Base-by-base conservation (phyloP, 2,888 invertebrate species). In the Drosophila prolongata region DNA sequence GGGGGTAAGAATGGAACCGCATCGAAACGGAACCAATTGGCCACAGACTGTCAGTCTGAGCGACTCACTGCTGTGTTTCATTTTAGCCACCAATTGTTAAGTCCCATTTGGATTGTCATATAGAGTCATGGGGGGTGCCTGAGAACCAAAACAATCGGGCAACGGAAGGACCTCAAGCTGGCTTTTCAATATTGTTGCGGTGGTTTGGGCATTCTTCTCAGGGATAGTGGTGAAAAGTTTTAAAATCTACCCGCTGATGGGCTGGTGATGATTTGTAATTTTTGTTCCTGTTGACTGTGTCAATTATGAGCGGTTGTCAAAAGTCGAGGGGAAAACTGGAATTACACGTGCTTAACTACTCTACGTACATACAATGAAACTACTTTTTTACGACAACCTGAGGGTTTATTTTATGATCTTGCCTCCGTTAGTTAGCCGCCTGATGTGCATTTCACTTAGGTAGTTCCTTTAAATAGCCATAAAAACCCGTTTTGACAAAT, bases 261-360 rank as follows among this genome's bases (percentile, higher is more conserved):
- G 35, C 14, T 35, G 67, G 75, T 75, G 78, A 84, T 70, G 66
- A 77, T 57, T 80, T 56, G 86, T 68, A 64, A 77, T 75, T 83
- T 58, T 60, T 75, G 67, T 76, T 76, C 76, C 34, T 82, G 79
- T 56, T 66, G 47, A 71, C 62, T 78, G 44, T 70, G 40, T 62
- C 59, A 59, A 83, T 82, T 87, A 67, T 61, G 40, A 49, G 54
- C 42, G 78, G 52, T 40, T 75, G 69, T 80, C 72, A 60, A 27
- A 66, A 49, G 56, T 70, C n/a, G 14, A 40, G 37, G n/a, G n/a
- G 9, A 35, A 14, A 35, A 19, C 9, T 61, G 46, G 61, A 24
- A 38, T 11, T 35, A 54, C 53, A 69, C 30, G 46, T 61, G 44
- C 64, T 61, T 6, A 34, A 38, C 69, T 56, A 34, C 27, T 16